Evolutionary conservation across 2,797 vertebrate species (phyloP).

Genomic region (Galaxias olidus): DNA sequence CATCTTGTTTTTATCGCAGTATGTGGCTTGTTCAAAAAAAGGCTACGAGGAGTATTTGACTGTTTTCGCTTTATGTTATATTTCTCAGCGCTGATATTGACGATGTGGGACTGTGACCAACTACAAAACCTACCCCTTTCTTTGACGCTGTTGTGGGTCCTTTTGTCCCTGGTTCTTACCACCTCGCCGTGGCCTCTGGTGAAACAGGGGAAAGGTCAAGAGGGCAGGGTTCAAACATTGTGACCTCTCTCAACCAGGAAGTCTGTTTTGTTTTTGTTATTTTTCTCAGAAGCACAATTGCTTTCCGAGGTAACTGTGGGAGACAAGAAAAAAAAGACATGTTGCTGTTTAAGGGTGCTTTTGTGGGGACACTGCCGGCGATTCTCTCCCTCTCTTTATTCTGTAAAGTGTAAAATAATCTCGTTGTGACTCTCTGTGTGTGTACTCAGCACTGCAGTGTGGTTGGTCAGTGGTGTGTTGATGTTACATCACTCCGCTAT

Average conservation of each 20-base stretch:
- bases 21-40: slow-evolving; percentile 36
- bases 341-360: background rate
- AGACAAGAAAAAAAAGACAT: slow-evolving; percentile 41
- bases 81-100: slow-evolving; percentile 45
- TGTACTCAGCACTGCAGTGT: slow-evolving; percentile 50
- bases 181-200: slow-evolving; percentile 14
- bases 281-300: slow-evolving; percentile 65
- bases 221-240: background rate
- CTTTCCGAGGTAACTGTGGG: slow-evolving; percentile 41
- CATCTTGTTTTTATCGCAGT: slow-evolving; percentile 28
- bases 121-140: slow-evolving; percentile 27
- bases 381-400: slow-evolving; percentile 31
- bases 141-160: slow-evolving; percentile 22
- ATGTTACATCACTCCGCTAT: slow-evolving; percentile 28
- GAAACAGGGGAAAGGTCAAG: background rate
- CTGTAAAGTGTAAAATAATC: slow-evolving; percentile 63
- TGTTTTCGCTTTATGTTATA: slow-evolving; percentile 10
- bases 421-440: slow-evolving; percentile 47
- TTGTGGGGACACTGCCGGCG: slow-evolving; percentile 29
- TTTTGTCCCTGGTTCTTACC: slow-evolving; percentile 15
- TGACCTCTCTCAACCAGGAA: background rate
- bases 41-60: background rate
- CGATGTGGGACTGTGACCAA: slow-evolving; percentile 66
- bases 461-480: too few relatives aligned
- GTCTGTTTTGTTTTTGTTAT: slow-evolving; percentile 15